Conservation (phyloP, 2,113 vertebrate species). For the Fukomys damarensis region DNA sequence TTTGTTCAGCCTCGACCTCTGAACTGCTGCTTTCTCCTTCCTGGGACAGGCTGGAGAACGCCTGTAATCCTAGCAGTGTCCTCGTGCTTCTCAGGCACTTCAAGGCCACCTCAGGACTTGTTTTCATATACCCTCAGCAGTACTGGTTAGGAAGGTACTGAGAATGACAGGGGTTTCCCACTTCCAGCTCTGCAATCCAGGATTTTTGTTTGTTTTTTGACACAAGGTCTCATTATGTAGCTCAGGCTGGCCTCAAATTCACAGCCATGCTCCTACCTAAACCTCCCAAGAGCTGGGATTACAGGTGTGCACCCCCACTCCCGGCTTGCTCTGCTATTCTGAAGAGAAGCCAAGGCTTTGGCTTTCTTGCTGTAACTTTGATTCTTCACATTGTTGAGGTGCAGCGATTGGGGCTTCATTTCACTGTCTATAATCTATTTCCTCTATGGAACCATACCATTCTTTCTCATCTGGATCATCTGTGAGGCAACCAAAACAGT, state of each 20-base stretch:
- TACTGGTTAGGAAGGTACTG: not conserved
- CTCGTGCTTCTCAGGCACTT: not conserved
- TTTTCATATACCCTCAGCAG: not conserved
- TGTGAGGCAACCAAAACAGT: not conserved
- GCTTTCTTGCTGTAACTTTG: not conserved
- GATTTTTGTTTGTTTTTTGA: too few relatives aligned
- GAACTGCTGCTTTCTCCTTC: not conserved
- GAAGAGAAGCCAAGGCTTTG: not conserved
- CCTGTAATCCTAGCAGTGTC: not conserved
- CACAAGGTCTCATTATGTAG: too few relatives aligned
- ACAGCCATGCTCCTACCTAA: too few relatives aligned
- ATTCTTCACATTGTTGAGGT: not conserved
- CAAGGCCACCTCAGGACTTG: not conserved
- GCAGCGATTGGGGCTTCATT: not conserved
- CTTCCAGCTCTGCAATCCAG: not conserved
- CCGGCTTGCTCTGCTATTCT: rapidly evolving
- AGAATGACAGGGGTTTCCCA: not conserved
- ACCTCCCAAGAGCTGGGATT: too few relatives aligned
- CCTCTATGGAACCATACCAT: not conserved
- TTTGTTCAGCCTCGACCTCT: not conserved
- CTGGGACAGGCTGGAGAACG: not conserved
- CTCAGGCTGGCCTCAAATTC: too few relatives aligned
- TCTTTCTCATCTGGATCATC: not conserved
- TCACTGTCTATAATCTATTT: not conserved
- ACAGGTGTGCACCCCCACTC: too few relatives aligned